Evolutionary conservation across 2,113 vertebrate genomes (phyloP), one percentile per base, ranked within the genome.

Genomic region (Trochalopteron elliotii): DNA sequence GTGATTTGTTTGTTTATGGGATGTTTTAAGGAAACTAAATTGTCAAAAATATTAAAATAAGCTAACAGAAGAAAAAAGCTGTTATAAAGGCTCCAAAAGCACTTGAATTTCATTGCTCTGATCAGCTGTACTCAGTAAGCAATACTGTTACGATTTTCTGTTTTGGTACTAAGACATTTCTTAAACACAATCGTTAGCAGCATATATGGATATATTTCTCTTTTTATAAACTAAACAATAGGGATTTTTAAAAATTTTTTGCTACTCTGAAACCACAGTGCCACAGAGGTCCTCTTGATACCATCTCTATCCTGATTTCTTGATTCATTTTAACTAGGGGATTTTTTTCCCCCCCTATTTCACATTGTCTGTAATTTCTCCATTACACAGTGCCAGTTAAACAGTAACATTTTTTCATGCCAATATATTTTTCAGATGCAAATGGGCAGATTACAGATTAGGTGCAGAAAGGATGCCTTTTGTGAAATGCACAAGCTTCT

Each of bases 401-500:
- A 85, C 42, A 91, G 78, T 19, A 83, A 12, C 21, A 15, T 31
- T 77, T 83, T 72, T 90, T 70, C 47, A 61, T 71, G 52, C 6
- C 56, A 77, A 55, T 74, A 23, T 55, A 75, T 60, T 93, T 89
- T 93, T 90, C 57, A 83, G 57, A 82, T 92, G 56, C 49, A 95
- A 92, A 89, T 72, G 55, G 17, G 52, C 27, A 80, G 45, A 84
- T 61, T 76, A 78, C 16, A 69, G 37, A 71, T 83, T 47, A 96
- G 65, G 74, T 35, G 18, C 31, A 81, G n/a, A 57, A 60, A 75
- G 14, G 11, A 53, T 33, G 13, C 2, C 24, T 65, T 92, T 90
- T 83, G 79, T 80, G 64, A 76, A 95, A 92, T 18, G 13, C 47
- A 70, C 23, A 55, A 53, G 74, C 18, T 81, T 94, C 63, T 93